A percentile compares a stretch with the other conserved stretches of the same genome.
These are phyloP conservation scores for Oceanodroma leucorhoa DNA, from an alignment of 2,797 vertebrate genomes.

Conservation along the genomic window DNA sequence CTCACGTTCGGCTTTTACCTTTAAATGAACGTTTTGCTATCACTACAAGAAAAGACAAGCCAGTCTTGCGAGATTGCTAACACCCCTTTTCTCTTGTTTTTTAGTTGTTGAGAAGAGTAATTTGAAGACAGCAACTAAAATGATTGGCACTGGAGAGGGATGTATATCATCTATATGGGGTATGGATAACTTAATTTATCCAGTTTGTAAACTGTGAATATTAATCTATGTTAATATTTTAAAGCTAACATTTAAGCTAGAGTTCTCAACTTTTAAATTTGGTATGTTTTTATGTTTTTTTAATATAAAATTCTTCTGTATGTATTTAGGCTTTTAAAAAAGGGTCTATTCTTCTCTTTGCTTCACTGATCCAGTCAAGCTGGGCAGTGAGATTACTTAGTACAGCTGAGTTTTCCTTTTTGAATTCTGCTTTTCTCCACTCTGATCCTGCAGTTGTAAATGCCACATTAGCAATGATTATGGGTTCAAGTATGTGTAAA, in stretches of 20 bases:
- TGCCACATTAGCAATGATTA: not conserved
- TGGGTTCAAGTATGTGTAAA: not conserved
- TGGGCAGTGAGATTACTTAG: not conserved
- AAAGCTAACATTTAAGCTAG: not conserved
- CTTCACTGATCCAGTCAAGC: not conserved
- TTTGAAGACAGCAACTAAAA: not conserved
- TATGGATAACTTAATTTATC: not conserved
- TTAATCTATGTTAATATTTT: not conserved
- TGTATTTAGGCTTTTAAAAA: not conserved
- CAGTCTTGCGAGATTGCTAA: not conserved
- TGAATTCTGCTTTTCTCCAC: not conserved
- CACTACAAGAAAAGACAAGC: not conserved
- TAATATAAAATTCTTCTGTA: not conserved
- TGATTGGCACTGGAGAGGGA: not conserved
- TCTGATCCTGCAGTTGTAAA: not conserved
- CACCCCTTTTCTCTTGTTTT: not conserved
- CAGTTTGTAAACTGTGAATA: not conserved
- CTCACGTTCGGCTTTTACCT: not conserved
- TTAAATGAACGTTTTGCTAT: not conserved
- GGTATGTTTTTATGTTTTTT: not conserved
- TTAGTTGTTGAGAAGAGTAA: not conserved
- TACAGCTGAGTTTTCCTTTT: not conserved
- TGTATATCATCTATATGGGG: not conserved
- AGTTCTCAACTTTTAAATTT: not conserved
- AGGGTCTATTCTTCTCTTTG: not conserved